These are phyloP conservation scores for Hydractinia symbiolongicarpus DNA, from an alignment of 30 jellyfish, hydroid and myxozoan genomes.

Conservation along the genomic window DNA sequence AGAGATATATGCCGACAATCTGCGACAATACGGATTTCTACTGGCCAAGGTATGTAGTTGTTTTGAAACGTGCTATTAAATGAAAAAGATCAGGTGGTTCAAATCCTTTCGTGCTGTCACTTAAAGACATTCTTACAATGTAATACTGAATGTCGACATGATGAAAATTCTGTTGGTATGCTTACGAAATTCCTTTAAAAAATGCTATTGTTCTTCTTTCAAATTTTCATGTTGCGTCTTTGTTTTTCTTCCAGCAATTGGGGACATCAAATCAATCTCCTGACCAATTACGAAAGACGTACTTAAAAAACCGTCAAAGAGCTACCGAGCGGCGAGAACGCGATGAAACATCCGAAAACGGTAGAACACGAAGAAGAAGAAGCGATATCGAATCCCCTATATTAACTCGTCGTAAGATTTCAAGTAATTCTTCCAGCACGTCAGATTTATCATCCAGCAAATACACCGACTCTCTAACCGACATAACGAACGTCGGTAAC, in stretches of 20 bases:
- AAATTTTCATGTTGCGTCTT: neutral
- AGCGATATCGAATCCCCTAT: slow-evolving; percentile 7
- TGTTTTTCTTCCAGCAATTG: slow-evolving; percentile 15
- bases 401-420: neutral
- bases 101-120: neutral
- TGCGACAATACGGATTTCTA: slow-evolving; percentile 70
- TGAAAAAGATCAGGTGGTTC: neutral
- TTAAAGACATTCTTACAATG: neutral
- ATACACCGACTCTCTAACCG: slow-evolving; percentile 15
- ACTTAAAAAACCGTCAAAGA: slow-evolving; percentile 23
- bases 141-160: neutral
- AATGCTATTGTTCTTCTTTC: too few species aligned
- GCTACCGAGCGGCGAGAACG: slow-evolving; percentile 26
- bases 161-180: too few species aligned
- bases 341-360: neutral
- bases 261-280: slow-evolving; percentile 27
- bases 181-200: too few species aligned
- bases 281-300: slow-evolving; percentile 24
- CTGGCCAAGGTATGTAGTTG: slow-evolving; percentile 51
- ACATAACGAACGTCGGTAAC: neutral
- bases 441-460: slow-evolving; percentile 7
- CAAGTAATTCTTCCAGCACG: neutral
- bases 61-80: neutral
- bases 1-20: slow-evolving; percentile 72
- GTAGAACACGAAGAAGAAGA: neutral